Evolutionary conservation across 2,113 vertebrate genomes (phyloP).

Genomic region (Macquaria ambigua): DNA sequence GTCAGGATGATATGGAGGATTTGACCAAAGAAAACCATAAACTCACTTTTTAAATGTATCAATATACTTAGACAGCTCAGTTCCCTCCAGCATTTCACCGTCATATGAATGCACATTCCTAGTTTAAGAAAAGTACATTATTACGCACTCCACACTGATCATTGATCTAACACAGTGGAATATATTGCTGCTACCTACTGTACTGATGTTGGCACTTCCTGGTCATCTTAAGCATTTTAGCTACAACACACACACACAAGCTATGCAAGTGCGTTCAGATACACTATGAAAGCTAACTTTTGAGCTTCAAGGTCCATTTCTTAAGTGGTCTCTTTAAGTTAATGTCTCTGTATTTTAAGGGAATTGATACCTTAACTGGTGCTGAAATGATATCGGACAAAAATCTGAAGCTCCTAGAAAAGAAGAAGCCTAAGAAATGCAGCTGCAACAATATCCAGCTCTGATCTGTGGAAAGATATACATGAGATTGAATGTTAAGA

Average conservation of each 20-base stretch:
- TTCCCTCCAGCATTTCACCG: not conserved
- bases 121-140: not conserved
- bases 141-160: not conserved
- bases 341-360: not conserved
- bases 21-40: not conserved
- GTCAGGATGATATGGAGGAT: not conserved
- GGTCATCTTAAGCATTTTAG: not conserved
- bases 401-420: not conserved
- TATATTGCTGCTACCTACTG: not conserved
- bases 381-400: not conserved
- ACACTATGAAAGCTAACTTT: not conserved
- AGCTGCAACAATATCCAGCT: not conserved
- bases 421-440: not conserved
- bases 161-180: not conserved
- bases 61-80: not conserved
- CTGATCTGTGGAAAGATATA: not conserved
- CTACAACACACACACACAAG: not conserved
- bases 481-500: slow-evolving; percentile 7
- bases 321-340: not conserved
- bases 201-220: not conserved
- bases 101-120: not conserved
- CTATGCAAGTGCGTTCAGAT: not conserved
- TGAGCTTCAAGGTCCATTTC: not conserved
- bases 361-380: not conserved
- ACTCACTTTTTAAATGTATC: not conserved